Evolutionary conservation across 2,888 invertebrate genomes (phyloP), one percentile per base, ranked within the genome.

Genomic region (Octodonta nipae): DNA sequence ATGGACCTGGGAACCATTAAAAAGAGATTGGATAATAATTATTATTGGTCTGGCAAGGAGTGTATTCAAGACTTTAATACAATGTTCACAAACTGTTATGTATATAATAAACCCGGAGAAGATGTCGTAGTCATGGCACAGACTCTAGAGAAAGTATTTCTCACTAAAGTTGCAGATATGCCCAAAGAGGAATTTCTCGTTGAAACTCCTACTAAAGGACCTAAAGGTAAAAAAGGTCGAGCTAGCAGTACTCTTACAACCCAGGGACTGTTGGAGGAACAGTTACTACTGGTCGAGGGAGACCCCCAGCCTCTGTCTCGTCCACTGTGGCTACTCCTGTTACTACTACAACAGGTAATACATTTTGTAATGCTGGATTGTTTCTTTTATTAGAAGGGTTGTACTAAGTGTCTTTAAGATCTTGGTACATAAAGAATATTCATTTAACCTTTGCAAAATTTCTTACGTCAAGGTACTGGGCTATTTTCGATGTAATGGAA

Each of bases 1-100:
- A 96, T 96, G 96, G 96, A 96, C 66, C 70, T 98, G 64, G 91
- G 88, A 38, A 93, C 95, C 41, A 87, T 98, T 44, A 93, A 91
- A 65, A 91, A 88, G 60, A 76, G 95, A 29, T 68, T 96, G 47
- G 93, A 95, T 63, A 87, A 89, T 60, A 85, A 84, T 56, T 95
- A 88, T 58, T 98, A 98, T 60, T 85, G 81, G 73, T 82, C 85
- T 44, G 87, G 91, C 37, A 82, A 83, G 65, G 93, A 98, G 67
- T 92, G 93, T 63, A 85, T 96, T 47, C 81, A 91, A 60, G 96
- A 96, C 61, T 89, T 95, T 67, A 88, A 92, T 62, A 86, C 84
- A 15, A 89, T 98, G 88, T 98, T 96, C 62, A 83, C 85, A 45
- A 96, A 96, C 61, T 98, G 96, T 65, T 95, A 93, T 56, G 81